Evolutionary conservation across 1,140 invertebrate species (phyloP), one percentile per base, ranked within the genome.

Genomic region (Lineus longissimus): DNA sequence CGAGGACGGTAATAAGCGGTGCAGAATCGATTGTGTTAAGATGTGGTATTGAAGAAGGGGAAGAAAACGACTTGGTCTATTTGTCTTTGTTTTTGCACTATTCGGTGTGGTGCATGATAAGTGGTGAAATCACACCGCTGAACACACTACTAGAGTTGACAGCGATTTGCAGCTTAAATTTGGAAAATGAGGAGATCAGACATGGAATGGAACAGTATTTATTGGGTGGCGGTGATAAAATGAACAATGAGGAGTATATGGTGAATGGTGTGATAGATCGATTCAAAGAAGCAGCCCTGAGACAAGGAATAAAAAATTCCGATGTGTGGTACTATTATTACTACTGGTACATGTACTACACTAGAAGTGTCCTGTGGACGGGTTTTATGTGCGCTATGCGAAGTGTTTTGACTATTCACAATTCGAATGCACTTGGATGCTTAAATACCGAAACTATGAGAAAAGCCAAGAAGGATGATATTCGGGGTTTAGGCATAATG

Each of bases 271-370:
- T n/a, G n/a, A 51, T 51, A 7, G 19, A n/a, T 6, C 6, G 47
- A 51, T 51, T 51, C n/a, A 51, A n/a, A 19, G 47, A 51, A 51
- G 47, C 47, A 9, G 47, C 47, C 25, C 6, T 51, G 47, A 51
- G 47, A 51, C 47, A 51, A 51, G 47, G 47, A 6, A 51, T 51
- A 7, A 51, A 51, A n/a, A 51, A 51, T n/a, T 51, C 47, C n/a
- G 47, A 51, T n/a, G 47, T 51, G 47, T 51, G 47, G 47, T 51
- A 51, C 47, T 51, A 7, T 51, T 51, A 51, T 51, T 51, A 7
- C 47, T 51, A 51, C n/a, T 51, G 47, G 47, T 51, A 51, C 47
- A 51, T 27, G 25, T 51, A 51, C n/a, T 51, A 51, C 47, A 51
- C 19, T 4, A 51, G 47, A 51, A 51, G 6, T n/a, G 47, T 51